Percentiles rank a stretch among this genome's conserved stretches.
These are phyloP conservation scores for Notospermus geniculatus DNA, from an alignment of 1,140 invertebrate species.

Conservation along the genomic window DNA sequence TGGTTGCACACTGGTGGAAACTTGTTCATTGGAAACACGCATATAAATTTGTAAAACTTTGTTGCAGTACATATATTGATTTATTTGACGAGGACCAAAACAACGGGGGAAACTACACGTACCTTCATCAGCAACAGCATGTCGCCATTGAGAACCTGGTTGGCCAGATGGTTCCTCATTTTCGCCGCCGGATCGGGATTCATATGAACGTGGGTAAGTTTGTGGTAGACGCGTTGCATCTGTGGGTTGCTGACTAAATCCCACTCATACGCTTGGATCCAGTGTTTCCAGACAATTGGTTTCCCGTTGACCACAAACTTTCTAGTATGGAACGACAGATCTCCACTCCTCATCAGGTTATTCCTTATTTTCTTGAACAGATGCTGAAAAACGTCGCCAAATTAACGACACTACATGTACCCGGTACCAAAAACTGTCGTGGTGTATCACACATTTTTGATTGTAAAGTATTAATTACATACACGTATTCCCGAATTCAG, in stretches of 20 bases:
- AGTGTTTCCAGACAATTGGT: slow-evolving; percentile 17
- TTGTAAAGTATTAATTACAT: no score
- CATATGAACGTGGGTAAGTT: slow-evolving; percentile 16
- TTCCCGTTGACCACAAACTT: not conserved
- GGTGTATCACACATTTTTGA: no score
- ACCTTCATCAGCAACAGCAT: slow-evolving; percentile 15
- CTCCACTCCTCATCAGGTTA: slow-evolving; percentile 15
- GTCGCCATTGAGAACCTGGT: slow-evolving; percentile 15
- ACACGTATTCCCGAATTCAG: no score
- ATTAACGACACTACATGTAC: no score
- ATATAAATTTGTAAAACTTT: no score
- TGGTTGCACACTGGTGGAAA: no score
- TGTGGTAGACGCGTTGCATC: slow-evolving; percentile 15
- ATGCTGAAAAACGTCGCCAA: no score
- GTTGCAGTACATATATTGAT: no score
- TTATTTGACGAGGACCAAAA: no score
- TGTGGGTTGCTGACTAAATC: slow-evolving; percentile 8
- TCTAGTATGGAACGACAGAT: not conserved
- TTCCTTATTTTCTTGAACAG: slow-evolving; percentile 18
- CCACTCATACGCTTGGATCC: slow-evolving; percentile 14
- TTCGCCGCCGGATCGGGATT: not conserved
- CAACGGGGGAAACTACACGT: no score
- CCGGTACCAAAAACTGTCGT: no score
- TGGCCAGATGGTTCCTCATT: slow-evolving; percentile 20
- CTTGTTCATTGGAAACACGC: no score